Base-by-base conservation (phyloP, 2,797 vertebrate species). In the Sparus aurata region DNA sequence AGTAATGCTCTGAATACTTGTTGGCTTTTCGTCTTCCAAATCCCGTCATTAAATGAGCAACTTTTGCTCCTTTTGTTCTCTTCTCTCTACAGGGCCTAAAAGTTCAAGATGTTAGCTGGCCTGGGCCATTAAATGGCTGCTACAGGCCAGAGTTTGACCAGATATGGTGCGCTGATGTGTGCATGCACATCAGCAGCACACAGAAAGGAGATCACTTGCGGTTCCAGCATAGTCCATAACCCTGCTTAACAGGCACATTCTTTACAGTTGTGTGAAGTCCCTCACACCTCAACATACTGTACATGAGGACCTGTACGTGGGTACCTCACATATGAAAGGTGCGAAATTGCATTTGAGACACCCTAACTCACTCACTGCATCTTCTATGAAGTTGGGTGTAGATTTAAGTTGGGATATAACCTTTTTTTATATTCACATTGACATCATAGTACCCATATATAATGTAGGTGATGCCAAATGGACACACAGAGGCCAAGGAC, bases 51-150 rank as follows among this genome's bases (percentile, higher is more conserved):
- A 98, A 99, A 98, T 87, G 93, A 96, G 94, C 94, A 87, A 95
- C 95, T 85, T 98, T 93, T 96, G 96, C 97, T 96, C 96, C 96
- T 97, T 97, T 95, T 98, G 95, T 97, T 97, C 90, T 94, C 86
- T 95, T 95, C 87, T 95, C 95, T 94, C 97, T 97, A 89, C 97
- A 99, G 97, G 97, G 91, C 95, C 95, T 97, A 97, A 95, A 95
- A 96, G 95, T 97, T 94, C 97, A 96, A 97, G 97, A 97, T 95
- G 95, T 97, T 96, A 96, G 94, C 97, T 96, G 97, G 97, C 97
- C 96, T 98, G 97, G 94, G 94, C 96, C 96, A 69, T 93, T 96
- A 95, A 96, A 95, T 93, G 97, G 96, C 95, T 96, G 96, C 95
- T 95, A 96, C 97, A 98, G 97, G 97, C 97, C 96, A 97, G 96